Conservation (phyloP, 2,113 vertebrate species). For the Maccullochella peelii region DNA sequence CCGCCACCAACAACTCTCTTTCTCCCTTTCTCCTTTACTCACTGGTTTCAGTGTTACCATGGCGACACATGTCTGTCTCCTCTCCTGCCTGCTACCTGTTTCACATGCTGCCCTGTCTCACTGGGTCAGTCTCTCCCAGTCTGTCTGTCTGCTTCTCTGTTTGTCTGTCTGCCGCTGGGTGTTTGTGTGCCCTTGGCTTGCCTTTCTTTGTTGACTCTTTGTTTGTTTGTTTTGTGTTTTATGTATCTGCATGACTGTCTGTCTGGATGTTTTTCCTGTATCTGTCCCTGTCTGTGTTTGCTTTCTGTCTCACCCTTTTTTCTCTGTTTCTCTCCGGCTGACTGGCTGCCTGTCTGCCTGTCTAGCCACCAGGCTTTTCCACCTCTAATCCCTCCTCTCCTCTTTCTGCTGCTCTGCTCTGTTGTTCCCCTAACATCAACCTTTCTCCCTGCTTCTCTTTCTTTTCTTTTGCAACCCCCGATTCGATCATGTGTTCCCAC, state of each 20-base stretch:
- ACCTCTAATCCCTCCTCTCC: constrained; percentile 75
- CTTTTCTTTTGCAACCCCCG: neutral
- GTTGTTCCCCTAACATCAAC: constrained; percentile 50
- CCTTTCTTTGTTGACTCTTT: constrained; percentile 52
- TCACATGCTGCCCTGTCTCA: constrained; percentile 66
- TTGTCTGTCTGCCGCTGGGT: constrained; percentile 28
- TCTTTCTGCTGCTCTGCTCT: constrained; percentile 64
- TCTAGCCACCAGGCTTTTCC: constrained; percentile 74
- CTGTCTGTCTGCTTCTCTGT: constrained; percentile 20
- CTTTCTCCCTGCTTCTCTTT: constrained; percentile 11
- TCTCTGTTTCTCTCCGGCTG: constrained; percentile 46
- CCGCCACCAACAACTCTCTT: constrained; percentile 31
- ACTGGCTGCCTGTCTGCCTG: constrained; percentile 68
- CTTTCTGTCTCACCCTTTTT: constrained; percentile 51
- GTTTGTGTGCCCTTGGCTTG: constrained; percentile 33
- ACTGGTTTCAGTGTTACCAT: constrained; percentile 78
- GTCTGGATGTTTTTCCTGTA: constrained; percentile 24
- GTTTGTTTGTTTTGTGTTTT: constrained; percentile 43
- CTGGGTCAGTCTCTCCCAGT: constrained; percentile 51
- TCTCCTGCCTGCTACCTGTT: constrained; percentile 76
- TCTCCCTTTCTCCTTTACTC: constrained; percentile 45
- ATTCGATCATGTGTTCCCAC: constrained; percentile 61
- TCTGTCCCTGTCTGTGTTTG: constrained; percentile 58
- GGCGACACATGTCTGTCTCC: constrained; percentile 79
- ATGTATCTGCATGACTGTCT: constrained; percentile 33